Conservation (phyloP, 2,113 vertebrate species). For the Xerus inauris region DNA sequence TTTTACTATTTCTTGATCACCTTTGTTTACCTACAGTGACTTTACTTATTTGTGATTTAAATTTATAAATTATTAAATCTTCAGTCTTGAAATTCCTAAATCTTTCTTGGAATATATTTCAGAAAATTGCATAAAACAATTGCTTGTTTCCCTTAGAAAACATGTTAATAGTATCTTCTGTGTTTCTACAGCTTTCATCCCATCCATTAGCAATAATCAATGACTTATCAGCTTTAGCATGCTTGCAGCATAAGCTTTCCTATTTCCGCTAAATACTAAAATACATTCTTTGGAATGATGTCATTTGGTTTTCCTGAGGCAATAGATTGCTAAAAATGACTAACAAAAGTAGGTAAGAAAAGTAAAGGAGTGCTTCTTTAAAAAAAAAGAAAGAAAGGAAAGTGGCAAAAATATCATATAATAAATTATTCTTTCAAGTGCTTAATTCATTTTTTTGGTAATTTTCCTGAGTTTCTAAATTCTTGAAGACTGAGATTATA, state of each 20-base stretch:
- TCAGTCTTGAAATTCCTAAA: not conserved
- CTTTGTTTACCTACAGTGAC: constrained; percentile 35
- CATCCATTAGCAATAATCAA: constrained; percentile 64
- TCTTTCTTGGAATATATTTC: constrained; percentile 32
- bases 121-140: constrained; percentile 48
- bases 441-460: constrained; percentile 51
- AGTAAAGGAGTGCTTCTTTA: not conserved
- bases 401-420: not conserved
- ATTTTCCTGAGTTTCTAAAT: constrained; percentile 61
- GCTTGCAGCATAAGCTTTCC: constrained; percentile 11
- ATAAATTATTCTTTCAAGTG: not conserved
- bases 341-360: not conserved
- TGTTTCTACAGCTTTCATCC: constrained; percentile 70
- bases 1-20: not conserved
- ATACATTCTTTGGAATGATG: constrained; percentile 10
- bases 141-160: constrained; percentile 52
- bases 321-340: not conserved
- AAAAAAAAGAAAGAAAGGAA: not conserved
- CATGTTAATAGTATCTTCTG: constrained; percentile 58
- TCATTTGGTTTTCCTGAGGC: not conserved
- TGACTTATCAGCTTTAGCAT: constrained; percentile 38
- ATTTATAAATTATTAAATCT: not conserved
- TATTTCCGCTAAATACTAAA: constrained; percentile 68
- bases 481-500: constrained; percentile 64
- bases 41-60: constrained; percentile 63